Conservation (phyloP, 2,113 vertebrate species). For the Clarias magur region DNA sequence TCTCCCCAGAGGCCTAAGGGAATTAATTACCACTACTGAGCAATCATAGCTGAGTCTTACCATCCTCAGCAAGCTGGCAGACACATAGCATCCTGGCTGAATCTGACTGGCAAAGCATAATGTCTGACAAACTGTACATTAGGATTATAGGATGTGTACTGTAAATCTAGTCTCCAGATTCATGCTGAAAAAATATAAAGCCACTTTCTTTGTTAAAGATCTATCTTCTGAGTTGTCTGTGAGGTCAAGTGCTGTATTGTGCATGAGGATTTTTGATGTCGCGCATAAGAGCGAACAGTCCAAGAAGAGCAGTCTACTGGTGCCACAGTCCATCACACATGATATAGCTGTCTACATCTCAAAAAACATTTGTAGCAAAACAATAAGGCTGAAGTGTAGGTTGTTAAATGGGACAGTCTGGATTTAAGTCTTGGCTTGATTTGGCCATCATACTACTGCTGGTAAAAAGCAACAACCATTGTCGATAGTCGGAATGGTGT, state of each 20-base stretch:
- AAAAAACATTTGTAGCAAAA: neutral
- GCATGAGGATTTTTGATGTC: neutral
- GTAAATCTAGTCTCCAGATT: neutral
- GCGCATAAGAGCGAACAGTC: neutral
- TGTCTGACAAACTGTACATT: neutral
- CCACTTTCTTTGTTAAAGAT: neutral
- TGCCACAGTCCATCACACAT: too few species aligned
- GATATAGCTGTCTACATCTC: neutral
- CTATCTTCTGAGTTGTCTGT: neutral
- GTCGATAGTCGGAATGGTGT: too few species aligned
- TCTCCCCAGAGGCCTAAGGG: neutral
- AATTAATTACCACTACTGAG: neutral
- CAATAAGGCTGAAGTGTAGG: neutral
- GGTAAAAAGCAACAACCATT: too few species aligned
- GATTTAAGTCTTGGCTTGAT: too few species aligned
- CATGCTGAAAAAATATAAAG: neutral
- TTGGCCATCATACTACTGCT: too few species aligned
- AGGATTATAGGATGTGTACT: neutral
- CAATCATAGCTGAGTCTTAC: neutral
- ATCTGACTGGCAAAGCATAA: neutral
- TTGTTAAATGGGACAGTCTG: neutral
- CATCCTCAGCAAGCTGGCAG: neutral
- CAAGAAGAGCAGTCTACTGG: neutral
- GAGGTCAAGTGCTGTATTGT: neutral
- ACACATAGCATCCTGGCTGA: neutral